Evolutionary conservation across 2,113 vertebrate genomes (phyloP).

Genomic region (Corydoras maculifer): DNA sequence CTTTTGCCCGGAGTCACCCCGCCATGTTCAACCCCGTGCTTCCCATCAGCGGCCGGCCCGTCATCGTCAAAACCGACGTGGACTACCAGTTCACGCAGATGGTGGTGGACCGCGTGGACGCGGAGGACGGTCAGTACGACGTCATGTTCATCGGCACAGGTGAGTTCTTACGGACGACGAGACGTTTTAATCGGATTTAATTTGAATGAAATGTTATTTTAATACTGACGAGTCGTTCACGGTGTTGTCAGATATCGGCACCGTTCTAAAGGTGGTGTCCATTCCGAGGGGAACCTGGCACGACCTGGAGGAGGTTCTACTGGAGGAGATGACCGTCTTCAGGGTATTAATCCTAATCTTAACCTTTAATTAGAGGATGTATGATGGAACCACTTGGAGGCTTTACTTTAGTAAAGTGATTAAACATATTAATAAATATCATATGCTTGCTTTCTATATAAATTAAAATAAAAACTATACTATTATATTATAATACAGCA

Average conservation of each 20-base stretch:
- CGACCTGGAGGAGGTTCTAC: conserved; percentile 92
- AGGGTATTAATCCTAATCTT: conserved; percentile 61
- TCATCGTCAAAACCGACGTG: conserved; percentile 93
- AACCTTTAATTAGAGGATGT: too few species aligned
- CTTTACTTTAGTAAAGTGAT: too few species aligned
- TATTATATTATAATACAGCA: too few species aligned
- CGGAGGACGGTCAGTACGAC: conserved; percentile 94
- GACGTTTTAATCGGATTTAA: too few species aligned
- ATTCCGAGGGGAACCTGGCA: conserved; percentile 96
- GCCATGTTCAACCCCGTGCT: conserved; percentile 93
- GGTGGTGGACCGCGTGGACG: conserved; percentile 92
- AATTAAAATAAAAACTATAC: too few species aligned
- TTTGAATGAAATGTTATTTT: neutral
- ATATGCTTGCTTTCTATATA: too few species aligned
- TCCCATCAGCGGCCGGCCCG: conserved; percentile 86
- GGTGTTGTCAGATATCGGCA: conserved; percentile 76
- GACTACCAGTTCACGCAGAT: conserved; percentile 97
- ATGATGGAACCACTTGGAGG: too few species aligned
- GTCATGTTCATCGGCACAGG: conserved; percentile 99
- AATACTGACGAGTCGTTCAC: conserved; percentile 3
- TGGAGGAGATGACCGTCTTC: conserved; percentile 97
- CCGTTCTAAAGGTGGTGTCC: conserved; percentile 92
- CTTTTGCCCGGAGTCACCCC: conserved; percentile 91
- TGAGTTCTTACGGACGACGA: conserved; percentile 35
- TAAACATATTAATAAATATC: too few species aligned